Base-by-base conservation (phyloP, 2,888 invertebrate genomes). In the Campaea margaritaria region DNA sequence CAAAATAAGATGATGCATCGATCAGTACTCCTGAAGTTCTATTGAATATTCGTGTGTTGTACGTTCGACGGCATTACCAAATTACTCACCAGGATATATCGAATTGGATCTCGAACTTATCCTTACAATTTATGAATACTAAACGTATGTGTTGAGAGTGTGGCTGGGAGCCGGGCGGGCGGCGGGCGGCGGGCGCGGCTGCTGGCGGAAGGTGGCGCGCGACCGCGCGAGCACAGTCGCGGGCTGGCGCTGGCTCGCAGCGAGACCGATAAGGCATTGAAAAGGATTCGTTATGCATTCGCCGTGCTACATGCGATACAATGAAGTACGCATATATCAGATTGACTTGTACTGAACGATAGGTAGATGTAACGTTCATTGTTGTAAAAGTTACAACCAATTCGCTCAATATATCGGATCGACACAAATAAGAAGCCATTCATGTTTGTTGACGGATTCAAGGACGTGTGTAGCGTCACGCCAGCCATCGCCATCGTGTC, bases 401-500 rank as follows among this genome's bases (percentile, higher is more conserved):
- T 42, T 43, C 34, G 27, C 39, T 28, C n/a, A 39, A 39, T 39
- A 45, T 45, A 46, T 34, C 34, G 49, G 38, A n/a, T 47, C 47
- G n/a, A 34, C 36, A 47, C 38, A 38, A 36, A 47, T 36, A 36
- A 45, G 31, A n/a, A 16, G 47, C n/a, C n/a, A 38, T 21, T 38
- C 38, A 3, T 36, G n/a, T 38, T 15, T 47, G 47, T 16, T 15
- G 47, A 12, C 31, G 34, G 34, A 34, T 47, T 36, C 47, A 36
- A 47, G 36, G 47, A 34, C 46, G 14, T 9, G 13, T 0, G 14
- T n/a, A 14, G 39, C 39, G 36, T n/a, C n/a, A n/a, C 36, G 1
- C 8, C 36, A n/a, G n/a, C 8, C 36, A 36, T 12, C 36, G 3
- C 36, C 97, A 14, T 95, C 96, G 12, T 96, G 97, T 93, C 97